Conservation (phyloP, 2,888 invertebrate species). For the Drosophila mettleri region DNA sequence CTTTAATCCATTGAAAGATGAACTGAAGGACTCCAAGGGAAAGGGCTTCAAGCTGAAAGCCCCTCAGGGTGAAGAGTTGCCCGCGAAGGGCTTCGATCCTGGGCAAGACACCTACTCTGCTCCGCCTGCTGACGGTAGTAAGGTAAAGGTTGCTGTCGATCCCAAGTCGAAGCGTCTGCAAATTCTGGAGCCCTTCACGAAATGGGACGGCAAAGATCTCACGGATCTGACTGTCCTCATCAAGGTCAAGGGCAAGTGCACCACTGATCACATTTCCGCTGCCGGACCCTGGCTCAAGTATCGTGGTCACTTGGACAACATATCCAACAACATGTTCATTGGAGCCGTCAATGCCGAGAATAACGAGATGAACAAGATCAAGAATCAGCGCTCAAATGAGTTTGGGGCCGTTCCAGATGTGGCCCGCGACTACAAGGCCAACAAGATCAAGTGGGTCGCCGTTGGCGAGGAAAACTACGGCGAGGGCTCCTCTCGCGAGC, state of each 20-base stretch:
- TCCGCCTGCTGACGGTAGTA: conserved; percentile 87
- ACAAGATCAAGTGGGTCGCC: conserved; percentile 94
- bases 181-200: conserved; percentile 95
- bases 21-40: conserved; percentile 92
- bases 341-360: conserved; percentile 95
- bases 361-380: conserved; percentile 95
- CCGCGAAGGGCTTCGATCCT: conserved; percentile 97
- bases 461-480: conserved; percentile 95
- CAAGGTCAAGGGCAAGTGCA: conserved; percentile 99
- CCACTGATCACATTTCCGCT: conserved; percentile 99
- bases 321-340: conserved; percentile 99
- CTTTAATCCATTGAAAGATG: conserved; percentile 96
- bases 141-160: conserved; percentile 91
- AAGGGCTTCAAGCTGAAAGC: conserved; percentile 94
- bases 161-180: conserved; percentile 96
- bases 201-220: conserved; percentile 98
- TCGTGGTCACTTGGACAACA: conserved; percentile 99
- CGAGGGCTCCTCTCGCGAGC: conserved; percentile 97
- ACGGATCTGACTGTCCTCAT: conserved; percentile 95
- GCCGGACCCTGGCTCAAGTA: conserved; percentile 99
- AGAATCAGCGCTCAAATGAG: conserved; percentile 93
- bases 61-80: conserved; percentile 96
- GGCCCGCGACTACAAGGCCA: conserved; percentile 97
- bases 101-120: conserved; percentile 97
- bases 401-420: conserved; percentile 97